Conservation (phyloP, 1,140 invertebrate genomes). For the Harlomillsia oculata region DNA sequence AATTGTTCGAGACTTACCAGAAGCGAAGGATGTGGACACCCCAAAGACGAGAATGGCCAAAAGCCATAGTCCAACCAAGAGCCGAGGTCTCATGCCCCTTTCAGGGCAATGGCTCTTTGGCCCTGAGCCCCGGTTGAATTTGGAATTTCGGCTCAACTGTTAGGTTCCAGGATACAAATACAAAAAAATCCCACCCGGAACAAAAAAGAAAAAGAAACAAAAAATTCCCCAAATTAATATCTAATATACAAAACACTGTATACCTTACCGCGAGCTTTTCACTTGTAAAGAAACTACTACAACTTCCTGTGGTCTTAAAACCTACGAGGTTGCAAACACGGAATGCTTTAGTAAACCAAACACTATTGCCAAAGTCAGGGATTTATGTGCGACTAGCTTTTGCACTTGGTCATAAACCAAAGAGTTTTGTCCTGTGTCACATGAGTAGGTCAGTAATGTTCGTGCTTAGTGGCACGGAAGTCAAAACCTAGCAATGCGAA, state of each 20-base stretch:
- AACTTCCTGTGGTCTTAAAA: too few species aligned
- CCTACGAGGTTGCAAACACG: too few species aligned
- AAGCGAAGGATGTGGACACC: slow-evolving; percentile 28
- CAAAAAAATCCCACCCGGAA: slow-evolving; percentile 6
- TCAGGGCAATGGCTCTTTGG: slow-evolving; percentile 21
- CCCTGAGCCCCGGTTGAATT: slow-evolving; percentile 16
- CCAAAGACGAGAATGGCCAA: slow-evolving; percentile 34
- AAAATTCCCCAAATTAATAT: slow-evolving; percentile 1
- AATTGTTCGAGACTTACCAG: slow-evolving; percentile 27
- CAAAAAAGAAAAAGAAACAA: background rate
- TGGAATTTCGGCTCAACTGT: slow-evolving; percentile 12
- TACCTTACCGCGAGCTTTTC: slow-evolving; percentile 3
- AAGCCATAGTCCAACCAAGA: slow-evolving; percentile 33
- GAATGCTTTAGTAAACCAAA: too few species aligned
- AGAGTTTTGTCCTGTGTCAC: too few species aligned
- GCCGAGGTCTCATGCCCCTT: slow-evolving; percentile 33
- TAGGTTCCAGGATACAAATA: slow-evolving; percentile 5
- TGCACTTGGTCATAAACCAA: too few species aligned
- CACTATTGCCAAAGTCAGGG: too few species aligned
- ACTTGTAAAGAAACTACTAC: too few species aligned
- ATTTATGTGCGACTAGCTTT: too few species aligned
- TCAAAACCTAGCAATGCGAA: too few species aligned
- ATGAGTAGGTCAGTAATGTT: too few species aligned
- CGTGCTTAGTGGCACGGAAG: too few species aligned
- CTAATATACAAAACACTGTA: background rate